Evolutionary conservation across 2,888 invertebrate genomes (phyloP).

Genomic region (Drosophila limbata): DNA sequence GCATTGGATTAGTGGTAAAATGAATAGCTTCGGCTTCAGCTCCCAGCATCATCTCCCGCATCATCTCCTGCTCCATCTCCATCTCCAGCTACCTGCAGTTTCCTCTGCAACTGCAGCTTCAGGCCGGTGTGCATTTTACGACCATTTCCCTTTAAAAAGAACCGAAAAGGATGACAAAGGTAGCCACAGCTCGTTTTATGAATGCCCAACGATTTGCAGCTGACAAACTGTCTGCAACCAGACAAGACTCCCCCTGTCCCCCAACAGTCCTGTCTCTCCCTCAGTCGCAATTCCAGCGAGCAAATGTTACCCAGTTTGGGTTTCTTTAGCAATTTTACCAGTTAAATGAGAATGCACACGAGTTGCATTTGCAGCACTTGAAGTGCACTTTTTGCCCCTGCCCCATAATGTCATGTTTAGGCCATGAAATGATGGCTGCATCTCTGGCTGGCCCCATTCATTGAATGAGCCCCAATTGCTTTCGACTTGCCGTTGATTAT

Average conservation of each 20-base stretch:
- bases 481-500: conserved; percentile 23
- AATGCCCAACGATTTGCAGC: conserved; percentile 51
- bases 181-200: conserved; percentile 46
- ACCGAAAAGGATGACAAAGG: conserved; percentile 45
- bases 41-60: not conserved
- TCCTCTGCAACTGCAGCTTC: conserved; percentile 10
- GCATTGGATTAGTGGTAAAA: conserved; percentile 71
- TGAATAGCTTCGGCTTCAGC: conserved; percentile 58
- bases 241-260: not conserved
- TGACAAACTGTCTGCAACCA: conserved; percentile 33
- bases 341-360: conserved; percentile 34
- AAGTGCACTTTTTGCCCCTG: conserved; percentile 40
- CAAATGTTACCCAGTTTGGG: not conserved
- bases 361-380: not conserved
- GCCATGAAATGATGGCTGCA: conserved; percentile 33
- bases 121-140: conserved; percentile 48
- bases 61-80: not conserved
- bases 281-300: not conserved
- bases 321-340: conserved; percentile 24
- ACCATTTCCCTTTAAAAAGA: conserved; percentile 20
- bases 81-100: not conserved
- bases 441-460: not conserved
- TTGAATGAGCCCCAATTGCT: conserved; percentile 12
- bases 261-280: not conserved
- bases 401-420: conserved; percentile 47